Evolutionary conservation across 2,797 vertebrate species (phyloP), one percentile per base, ranked within the genome.

Genomic region (Galago senegalensis): DNA sequence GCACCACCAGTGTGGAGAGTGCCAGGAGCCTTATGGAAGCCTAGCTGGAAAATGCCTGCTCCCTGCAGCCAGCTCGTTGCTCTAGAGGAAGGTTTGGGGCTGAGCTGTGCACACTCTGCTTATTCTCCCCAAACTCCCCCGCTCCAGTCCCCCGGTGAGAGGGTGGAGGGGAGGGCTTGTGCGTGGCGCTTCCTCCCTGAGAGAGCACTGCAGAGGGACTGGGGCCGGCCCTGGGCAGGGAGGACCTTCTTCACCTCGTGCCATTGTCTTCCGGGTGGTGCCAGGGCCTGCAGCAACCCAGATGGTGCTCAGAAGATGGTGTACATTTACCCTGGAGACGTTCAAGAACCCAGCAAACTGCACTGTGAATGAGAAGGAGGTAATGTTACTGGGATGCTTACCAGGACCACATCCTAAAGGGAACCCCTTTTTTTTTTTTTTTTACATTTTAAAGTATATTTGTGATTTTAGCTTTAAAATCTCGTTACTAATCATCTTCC

Each of bases 281-380:
- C 6, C 11, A 25, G n/a, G 13, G n/a, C 27, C 27, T 7, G 20
- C 5, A 5, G 88, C 34, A 2, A 1, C 21, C 80, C 11, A 1
- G 11, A 0, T 13, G 29, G 23, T 20, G 0, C 0, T 3, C n/a
- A 34, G 18, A 49, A n/a, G 16, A 43, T 0, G 9, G 11, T 12
- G 0, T 2, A 29, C 58, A 14, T 10, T 29, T 37, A 0, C 49
- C 46, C 0, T 0, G 0, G 3, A 60, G 63, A 3, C 3, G n/a
- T 7, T 25, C 6, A 0, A 16, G 46, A 23, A 60, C 13, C 65
- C 87, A 21, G 31, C 10, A 18, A 20, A 31, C 34, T 29, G 0
- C 1, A 0, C 3, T 0, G 0, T 7, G 17, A 53, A 21, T 0
- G 31, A 12, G 7, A 7, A 0, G 0, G 4, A 4, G 21, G 53